phyloP scores from a whole-genome alignment of 2,888 invertebrate genomes.

The Drosophila prolongata region DNA sequence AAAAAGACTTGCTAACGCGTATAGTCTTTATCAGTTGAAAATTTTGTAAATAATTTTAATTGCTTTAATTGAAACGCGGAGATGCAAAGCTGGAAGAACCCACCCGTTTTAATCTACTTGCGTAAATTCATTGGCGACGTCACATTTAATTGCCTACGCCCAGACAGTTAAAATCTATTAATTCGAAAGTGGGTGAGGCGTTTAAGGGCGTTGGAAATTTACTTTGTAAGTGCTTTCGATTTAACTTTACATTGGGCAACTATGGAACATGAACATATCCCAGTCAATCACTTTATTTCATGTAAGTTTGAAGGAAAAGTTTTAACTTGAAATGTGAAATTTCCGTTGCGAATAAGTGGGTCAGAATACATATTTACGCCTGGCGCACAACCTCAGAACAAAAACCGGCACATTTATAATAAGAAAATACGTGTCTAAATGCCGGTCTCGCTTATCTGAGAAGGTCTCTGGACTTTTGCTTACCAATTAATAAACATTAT shows the following conservation, averaged over 20 bases:
- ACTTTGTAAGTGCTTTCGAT: neutral
- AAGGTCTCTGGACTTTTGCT: slow-evolving; percentile 35
- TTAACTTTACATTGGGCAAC: slow-evolving; percentile 10
- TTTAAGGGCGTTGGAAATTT: neutral
- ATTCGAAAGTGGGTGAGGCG: slow-evolving; percentile 2
- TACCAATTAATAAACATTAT: slow-evolving; percentile 67
- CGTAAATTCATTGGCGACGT: slow-evolving; percentile 14
- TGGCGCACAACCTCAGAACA: neutral
- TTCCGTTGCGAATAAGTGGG: slow-evolving; percentile 30
- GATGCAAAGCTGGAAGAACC: neutral
- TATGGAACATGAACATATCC: slow-evolving; percentile 3
- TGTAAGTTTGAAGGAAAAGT: slow-evolving; percentile 26
- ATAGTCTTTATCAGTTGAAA: neutral
- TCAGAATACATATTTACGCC: slow-evolving; percentile 8
- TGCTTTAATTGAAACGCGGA: neutral
- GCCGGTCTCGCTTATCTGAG: slow-evolving; percentile 21
- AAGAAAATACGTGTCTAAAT: neutral
- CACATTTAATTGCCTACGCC: slow-evolving; percentile 18
- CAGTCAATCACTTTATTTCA: slow-evolving; percentile 7
- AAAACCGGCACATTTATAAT: neutral
- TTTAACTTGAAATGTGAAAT: slow-evolving; percentile 40
- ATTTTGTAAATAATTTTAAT: slow-evolving; percentile 6
- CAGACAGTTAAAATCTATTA: slow-evolving; percentile 27
- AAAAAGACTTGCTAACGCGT: neutral
- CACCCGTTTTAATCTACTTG: slow-evolving; percentile 4